Conservation (phyloP, 92 coral and sea anemone genomes). For the Zoanthus solanderi region DNA sequence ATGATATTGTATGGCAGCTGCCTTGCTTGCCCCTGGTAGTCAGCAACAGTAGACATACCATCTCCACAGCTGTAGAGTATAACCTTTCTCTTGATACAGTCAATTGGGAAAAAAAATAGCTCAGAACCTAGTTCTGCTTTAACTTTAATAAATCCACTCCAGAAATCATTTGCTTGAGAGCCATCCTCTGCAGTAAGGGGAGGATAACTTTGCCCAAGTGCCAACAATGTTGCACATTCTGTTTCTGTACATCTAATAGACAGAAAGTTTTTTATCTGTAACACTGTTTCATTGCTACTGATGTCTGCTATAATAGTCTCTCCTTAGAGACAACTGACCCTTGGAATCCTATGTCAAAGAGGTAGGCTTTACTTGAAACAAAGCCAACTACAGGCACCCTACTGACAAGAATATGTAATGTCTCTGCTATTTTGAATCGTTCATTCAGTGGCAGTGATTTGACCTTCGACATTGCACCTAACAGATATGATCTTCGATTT, state of each 20-base stretch:
- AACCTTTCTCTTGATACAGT: constrained; percentile 59
- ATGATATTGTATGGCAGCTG: constrained; percentile 54
- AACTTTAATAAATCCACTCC: constrained; percentile 71
- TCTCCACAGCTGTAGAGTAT: constrained; percentile 57
- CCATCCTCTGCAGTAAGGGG: constrained; percentile 27
- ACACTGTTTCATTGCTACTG: constrained; percentile 36
- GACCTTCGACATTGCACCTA: constrained; percentile 60
- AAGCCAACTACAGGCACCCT: constrained; percentile 47
- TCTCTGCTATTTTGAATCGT: constrained; percentile 48
- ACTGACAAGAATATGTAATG: constrained; percentile 46
- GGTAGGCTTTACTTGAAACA: constrained; percentile 55
- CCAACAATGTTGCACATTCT: constrained; percentile 57
- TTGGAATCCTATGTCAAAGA: constrained; percentile 60
- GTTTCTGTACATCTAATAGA: constrained; percentile 52
- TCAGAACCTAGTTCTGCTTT: constrained; percentile 47
- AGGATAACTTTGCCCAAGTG: constrained; percentile 47
- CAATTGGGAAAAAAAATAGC: constrained; percentile 37
- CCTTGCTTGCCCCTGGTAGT: constrained; percentile 61
- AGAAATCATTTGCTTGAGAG: constrained; percentile 57
- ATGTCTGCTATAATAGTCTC: constrained; percentile 49
- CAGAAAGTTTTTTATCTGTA: constrained; percentile 54
- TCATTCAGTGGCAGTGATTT: constrained; percentile 46
- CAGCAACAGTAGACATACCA: constrained; percentile 64
- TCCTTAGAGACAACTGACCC: constrained; percentile 60
- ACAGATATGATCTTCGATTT: constrained; percentile 38